Conservation (phyloP, 2,797 vertebrate species). For the Todus mexicanus region DNA sequence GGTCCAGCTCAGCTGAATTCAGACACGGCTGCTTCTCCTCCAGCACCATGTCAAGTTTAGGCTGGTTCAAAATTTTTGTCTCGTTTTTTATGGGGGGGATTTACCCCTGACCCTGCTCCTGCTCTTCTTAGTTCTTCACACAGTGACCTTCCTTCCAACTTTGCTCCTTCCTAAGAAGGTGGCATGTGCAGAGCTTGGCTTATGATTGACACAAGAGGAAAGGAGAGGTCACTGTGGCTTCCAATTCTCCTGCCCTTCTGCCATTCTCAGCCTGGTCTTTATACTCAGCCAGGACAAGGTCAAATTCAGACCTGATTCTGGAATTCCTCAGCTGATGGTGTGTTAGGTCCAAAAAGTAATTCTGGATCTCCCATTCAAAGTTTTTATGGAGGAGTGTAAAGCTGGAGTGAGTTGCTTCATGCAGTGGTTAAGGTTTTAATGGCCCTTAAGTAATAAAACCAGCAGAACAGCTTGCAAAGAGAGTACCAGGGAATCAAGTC, state of each 20-base stretch:
- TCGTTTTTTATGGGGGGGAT: background rate
- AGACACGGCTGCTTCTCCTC: background rate
- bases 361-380: background rate
- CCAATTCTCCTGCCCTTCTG: background rate
- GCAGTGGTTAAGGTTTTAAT: slow-evolving; percentile 56
- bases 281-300: background rate
- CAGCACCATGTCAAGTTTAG: background rate
- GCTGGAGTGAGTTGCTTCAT: background rate
- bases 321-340: background rate
- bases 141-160: background rate
- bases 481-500: slow-evolving; percentile 52
- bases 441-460: slow-evolving; percentile 50
- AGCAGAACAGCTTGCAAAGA: slow-evolving; percentile 32
- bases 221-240: background rate
- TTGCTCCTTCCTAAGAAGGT: background rate
- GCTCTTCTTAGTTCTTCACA: background rate
- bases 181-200: background rate
- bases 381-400: slow-evolving; percentile 29
- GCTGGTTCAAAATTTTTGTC: background rate
- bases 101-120: background rate
- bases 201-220: fast-evolving
- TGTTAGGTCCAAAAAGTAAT: background rate
- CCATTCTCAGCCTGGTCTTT: background rate
- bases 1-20: too few relatives aligned
- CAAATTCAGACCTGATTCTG: background rate